Evolutionary conservation across 2,797 vertebrate genomes (phyloP), one percentile per base, ranked within the genome.

Genomic region (Limosa lapponica): DNA sequence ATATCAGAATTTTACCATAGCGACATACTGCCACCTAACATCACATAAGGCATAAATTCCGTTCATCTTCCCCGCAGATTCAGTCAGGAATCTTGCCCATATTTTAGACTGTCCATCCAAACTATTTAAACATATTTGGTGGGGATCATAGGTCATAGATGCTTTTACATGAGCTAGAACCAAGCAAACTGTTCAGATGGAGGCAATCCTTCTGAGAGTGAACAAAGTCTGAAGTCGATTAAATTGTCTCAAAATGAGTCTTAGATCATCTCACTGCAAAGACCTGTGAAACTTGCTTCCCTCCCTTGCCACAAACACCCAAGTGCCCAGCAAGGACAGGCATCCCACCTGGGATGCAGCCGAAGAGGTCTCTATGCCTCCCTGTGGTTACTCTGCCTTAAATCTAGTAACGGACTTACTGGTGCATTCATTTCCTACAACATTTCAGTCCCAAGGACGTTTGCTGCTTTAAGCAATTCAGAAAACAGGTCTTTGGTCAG

Each of bases 1-100:
- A 13, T 43, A 80, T 87, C 48, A 73, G 75, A 81, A 93, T 43
- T 95, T 95, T 75, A 93, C 64, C n/a, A 8, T 20, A 91, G 89
- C 2, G 0, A 44, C 59, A 95, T 62, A 92, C 93, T 95, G 95
- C 94, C 93, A 96, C 91, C 94, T 96, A 96, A 96, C 94, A 93
- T 95, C 91, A 54, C 51, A 59, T 5, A 66, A 88, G 61, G 75
- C 28, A 52, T 79, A 73, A 79, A 70, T 91, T 95, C 73, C 43
- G 8, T 75, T 95, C 37, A 8, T 86, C 52, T 78, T 78, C 41
- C 39, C 15, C 4, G 11, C 39, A 64, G 23, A 85, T 55, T 13
- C 34, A 32, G 44, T 37, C n/a, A 54, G 52, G 22, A 91, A 23
- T 52, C 71, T 75, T 30, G 9, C 15, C 22, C 8, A 0, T 55